Percentiles rank a stretch among this genome's conserved stretches.
Evolutionary conservation across 2,797 vertebrate species (phyloP).

Genomic region (Sorex maritimensis): DNA sequence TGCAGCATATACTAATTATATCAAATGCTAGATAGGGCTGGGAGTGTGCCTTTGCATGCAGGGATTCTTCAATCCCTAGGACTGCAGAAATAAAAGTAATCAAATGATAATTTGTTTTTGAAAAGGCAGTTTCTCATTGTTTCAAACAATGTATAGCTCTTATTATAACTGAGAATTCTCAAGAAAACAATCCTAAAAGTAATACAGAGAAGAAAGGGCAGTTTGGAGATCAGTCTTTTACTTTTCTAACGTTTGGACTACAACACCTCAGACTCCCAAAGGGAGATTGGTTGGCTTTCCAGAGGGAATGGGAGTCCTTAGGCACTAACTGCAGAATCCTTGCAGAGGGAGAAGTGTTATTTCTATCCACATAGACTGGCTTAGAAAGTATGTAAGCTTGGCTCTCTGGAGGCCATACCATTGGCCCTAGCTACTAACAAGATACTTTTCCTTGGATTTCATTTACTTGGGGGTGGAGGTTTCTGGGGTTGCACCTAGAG

Average conservation of each 20-base stretch:
- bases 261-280: background rate
- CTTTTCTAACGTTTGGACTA: background rate
- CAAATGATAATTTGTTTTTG: slow-evolving; percentile 11
- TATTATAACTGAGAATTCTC: slow-evolving; percentile 1
- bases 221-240: slow-evolving; percentile 10
- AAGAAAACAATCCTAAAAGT: slow-evolving; percentile 24
- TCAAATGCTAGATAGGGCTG: slow-evolving; percentile 2
- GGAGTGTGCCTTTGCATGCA: too few relatives aligned
- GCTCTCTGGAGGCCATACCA: background rate
- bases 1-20: background rate
- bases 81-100: too few relatives aligned
- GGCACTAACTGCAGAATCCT: background rate
- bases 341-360: background rate
- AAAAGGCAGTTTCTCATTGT: slow-evolving; percentile 55
- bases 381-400: background rate
- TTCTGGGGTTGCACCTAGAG: too few relatives aligned
- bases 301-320: background rate
- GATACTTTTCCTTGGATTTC: too few relatives aligned
- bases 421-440: background rate
- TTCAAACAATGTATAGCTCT: background rate
- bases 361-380: background rate
- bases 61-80: too few relatives aligned
- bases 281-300: background rate
- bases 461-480: too few relatives aligned
- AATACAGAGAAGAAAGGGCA: background rate